Evolutionary conservation across 2,888 invertebrate genomes (phyloP), one percentile per base, ranked within the genome.

Genomic region (Tethea ocularis): DNA sequence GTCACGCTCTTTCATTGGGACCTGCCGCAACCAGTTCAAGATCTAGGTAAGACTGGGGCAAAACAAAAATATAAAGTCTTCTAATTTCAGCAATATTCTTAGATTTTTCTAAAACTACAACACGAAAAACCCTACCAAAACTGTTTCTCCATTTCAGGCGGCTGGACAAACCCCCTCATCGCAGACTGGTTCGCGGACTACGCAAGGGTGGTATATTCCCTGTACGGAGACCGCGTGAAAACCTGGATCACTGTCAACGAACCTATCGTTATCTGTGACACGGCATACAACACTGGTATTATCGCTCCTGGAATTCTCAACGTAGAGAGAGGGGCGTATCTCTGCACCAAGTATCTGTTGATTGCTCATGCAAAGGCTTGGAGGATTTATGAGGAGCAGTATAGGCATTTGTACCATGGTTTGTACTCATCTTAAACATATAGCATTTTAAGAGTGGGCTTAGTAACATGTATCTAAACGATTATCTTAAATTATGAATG

Each of bases 231-330:
- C 67, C 90, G 94, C 46, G 94, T 96, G 1, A 94, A 91, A 76
- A 82, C 89, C 33, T 96, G 96, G 96, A 91, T 96, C 0, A 96
- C 96, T 0, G 91, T 96, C 59, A 96, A 96, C 78, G 96, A 96
- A 73, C 96, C 96, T 0, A 74, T 82, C 24, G 64, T 85, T 2
- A 69, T 89, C 26, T 93, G 93, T 64, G 83, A 86, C 17, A 55
- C 68, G 0, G 80, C 84, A 0, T 94, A 93, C 68, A 90, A 88
- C 22, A 80, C 83, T 0, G 89, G 87, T n/a, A 77, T 75, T 17
- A 74, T 91, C 69, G 92, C 94, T 0, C 75, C 89, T 70, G 67
- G 66, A 0, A 53, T 83, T 0, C 3, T 46, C 0, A 72, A 75
- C 24, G 88, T 91, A 0, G 93, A 93, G 0, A 78, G 93, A 13